Evolutionary conservation across 1,140 invertebrate genomes (phyloP).

Genomic region (Globodera rostochiensis): DNA sequence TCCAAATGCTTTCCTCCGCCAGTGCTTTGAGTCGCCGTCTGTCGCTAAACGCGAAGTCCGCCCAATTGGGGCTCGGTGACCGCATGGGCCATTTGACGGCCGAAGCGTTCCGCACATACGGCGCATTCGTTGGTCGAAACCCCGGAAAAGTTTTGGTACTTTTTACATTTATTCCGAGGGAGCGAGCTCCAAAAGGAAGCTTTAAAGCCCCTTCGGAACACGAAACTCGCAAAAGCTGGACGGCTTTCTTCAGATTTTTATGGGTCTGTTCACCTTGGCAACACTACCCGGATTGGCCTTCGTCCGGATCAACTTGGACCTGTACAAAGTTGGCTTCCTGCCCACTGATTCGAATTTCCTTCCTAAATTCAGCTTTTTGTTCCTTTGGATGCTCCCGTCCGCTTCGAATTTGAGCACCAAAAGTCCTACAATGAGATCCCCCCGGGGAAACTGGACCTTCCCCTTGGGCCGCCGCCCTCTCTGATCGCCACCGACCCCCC

Average conservation of each 20-base stretch:
- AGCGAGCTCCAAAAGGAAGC: background rate
- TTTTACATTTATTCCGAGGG: background rate
- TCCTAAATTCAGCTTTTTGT: constrained; percentile 50
- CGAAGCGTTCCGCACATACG: constrained; percentile 42
- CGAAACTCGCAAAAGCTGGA: too few species aligned
- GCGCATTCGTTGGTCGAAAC: constrained; percentile 51
- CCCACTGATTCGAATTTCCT: background rate
- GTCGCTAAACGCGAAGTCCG: constrained; percentile 11
- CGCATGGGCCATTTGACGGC: constrained; percentile 44
- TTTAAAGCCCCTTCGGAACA: too few species aligned
- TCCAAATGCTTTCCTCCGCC: constrained; percentile 9
- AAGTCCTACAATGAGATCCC: constrained; percentile 46
- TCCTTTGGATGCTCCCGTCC: constrained; percentile 63
- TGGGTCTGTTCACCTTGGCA: constrained; percentile 52
- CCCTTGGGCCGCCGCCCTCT: constrained; percentile 21
- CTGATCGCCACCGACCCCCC: constrained; percentile 21
- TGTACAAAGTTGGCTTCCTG: constrained; percentile 50
- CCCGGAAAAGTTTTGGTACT: constrained; percentile 44
- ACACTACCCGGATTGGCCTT: constrained; percentile 55
- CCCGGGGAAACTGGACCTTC: constrained; percentile 44
- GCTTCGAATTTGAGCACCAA: constrained; percentile 53
- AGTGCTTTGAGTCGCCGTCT: constrained; percentile 10
- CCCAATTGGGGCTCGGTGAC: constrained; percentile 33
- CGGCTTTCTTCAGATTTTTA: constrained; percentile 22
- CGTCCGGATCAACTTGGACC: constrained; percentile 60